Base-by-base conservation (phyloP, 2,113 vertebrate species). In the Gadus chalcogrammus region DNA sequence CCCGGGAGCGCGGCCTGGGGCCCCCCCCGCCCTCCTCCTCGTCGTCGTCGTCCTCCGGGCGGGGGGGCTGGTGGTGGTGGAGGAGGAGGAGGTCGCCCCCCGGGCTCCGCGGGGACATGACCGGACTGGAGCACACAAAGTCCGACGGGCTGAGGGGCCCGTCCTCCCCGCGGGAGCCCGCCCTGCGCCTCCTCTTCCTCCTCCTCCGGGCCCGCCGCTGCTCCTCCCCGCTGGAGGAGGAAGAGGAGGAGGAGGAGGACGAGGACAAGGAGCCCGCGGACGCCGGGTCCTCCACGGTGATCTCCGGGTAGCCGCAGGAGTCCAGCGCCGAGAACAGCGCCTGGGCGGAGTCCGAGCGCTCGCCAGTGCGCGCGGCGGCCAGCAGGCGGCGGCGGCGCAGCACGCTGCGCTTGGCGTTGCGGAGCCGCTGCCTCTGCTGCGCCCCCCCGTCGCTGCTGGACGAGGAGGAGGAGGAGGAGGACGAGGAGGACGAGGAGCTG, bases 291-390 rank as follows among this genome's bases (percentile, higher is more conserved):
- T 96, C 94, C 2, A 97, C 85, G 65, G 94, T 93, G 88, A 98
- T 96, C 61, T 95, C 95, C 0, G 96, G 95, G 82, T 97, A 98
- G 68, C 90, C 94, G 76, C 94, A 95, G 79, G 94, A 92, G 87
- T 99, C 97, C n/a, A 94, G 90, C 16, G 95, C 94, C 18, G 95
- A 74, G 22, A 94, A 94, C 70, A 91, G 71, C 15, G 93, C 85
- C 1, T 89, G 90, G 0, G 89, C 59, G 0, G 89, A 89, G 69
- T 90, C 88, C 8, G 93, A 90, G 72, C 92, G 91, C 70, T 96
- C 94, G 13, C 91, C 94, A 12, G 92, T 92, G 28, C 92, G 85
- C n/a, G 75, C 86, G 13, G 84, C 88, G 12, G 88, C 82, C 0
- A 81, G 72, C 78, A 94, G 94, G 62, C 94, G 94, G 0, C 93